These are phyloP conservation scores for Helicolenus hilgendorfi DNA, from an alignment of 2,797 vertebrate genomes.

Conservation along the genomic window DNA sequence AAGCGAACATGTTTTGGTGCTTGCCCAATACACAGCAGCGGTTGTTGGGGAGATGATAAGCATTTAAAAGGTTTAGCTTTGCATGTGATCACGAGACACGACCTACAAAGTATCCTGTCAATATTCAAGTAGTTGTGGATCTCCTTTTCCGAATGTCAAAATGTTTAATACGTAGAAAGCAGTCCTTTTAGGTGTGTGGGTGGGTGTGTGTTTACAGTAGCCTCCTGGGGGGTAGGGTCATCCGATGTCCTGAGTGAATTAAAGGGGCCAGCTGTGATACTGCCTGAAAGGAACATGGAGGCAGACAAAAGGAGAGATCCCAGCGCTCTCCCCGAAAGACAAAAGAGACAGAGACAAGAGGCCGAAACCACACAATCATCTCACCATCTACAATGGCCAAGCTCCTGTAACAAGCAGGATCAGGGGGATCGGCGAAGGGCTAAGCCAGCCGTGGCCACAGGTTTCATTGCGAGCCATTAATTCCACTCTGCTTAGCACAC, in stretches of 20 bases:
- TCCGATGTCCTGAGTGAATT: constrained; percentile 84
- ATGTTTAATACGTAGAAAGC: constrained; percentile 1
- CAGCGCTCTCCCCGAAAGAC: constrained; percentile 84
- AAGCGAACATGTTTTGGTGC: neutral
- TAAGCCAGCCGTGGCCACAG: constrained; percentile 85
- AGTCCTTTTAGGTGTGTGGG: constrained; percentile 30
- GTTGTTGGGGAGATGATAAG: neutral
- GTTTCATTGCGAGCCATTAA: constrained; percentile 89
- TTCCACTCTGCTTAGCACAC: constrained; percentile 90
- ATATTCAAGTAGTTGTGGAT: neutral
- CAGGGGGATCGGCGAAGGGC: constrained; percentile 86
- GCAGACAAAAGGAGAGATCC: constrained; percentile 88
- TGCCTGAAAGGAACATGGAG: constrained; percentile 92
- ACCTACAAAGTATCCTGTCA: neutral
- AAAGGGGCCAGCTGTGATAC: constrained; percentile 98
- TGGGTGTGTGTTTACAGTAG: constrained; percentile 87
- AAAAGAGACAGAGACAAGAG: constrained; percentile 90
- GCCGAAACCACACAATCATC: constrained; percentile 89
- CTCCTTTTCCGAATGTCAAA: neutral
- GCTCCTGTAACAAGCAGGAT: constrained; percentile 90
- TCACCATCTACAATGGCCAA: constrained; percentile 88
- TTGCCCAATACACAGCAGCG: neutral
- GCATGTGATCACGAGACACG: neutral
- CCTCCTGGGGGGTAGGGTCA: constrained; percentile 85
- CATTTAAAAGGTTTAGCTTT: neutral